Conservation (phyloP, 2,113 vertebrate genomes). For the Dendropsophus ebraccatus region DNA sequence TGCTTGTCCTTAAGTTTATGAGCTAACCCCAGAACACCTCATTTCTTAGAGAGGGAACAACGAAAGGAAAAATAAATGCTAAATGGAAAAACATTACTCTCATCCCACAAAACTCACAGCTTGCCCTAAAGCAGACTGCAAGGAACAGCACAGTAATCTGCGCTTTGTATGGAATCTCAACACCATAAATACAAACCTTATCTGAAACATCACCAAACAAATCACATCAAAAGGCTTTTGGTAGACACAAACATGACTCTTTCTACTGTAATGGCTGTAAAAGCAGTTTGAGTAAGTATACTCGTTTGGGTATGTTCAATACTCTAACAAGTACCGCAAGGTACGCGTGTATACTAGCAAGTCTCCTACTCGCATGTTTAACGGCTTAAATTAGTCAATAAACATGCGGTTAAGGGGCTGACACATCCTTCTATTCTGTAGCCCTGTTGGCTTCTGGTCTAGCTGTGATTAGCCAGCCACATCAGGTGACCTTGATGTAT, state of each 20-base stretch:
- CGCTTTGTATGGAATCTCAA: too few relatives aligned
- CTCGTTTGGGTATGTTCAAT: too few relatives aligned
- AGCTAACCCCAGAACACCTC: conserved; percentile 52
- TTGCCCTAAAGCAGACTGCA: neutral
- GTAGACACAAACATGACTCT: neutral
- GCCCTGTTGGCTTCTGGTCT: too few relatives aligned
- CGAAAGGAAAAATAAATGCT: conserved; percentile 54
- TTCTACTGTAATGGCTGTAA: neutral
- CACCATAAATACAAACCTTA: neutral
- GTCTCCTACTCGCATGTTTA: too few relatives aligned
- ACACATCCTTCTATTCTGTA: too few relatives aligned
- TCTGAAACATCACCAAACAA: neutral
- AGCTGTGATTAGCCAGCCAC: too few relatives aligned
- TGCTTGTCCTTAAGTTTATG: conserved; percentile 56
- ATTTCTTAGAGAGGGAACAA: conserved; percentile 54
- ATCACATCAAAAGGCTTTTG: neutral
- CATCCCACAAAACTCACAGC: conserved; percentile 27
- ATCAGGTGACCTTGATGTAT: too few relatives aligned
- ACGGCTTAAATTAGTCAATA: too few relatives aligned
- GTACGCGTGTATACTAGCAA: too few relatives aligned
- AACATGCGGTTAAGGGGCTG: too few relatives aligned
- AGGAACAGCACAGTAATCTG: neutral
- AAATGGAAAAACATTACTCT: conserved; percentile 55
- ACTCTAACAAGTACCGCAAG: too few relatives aligned
- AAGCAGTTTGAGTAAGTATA: too few relatives aligned